Base-by-base conservation (phyloP, 2,797 vertebrate genomes). In the Spatula clypeata region DNA sequence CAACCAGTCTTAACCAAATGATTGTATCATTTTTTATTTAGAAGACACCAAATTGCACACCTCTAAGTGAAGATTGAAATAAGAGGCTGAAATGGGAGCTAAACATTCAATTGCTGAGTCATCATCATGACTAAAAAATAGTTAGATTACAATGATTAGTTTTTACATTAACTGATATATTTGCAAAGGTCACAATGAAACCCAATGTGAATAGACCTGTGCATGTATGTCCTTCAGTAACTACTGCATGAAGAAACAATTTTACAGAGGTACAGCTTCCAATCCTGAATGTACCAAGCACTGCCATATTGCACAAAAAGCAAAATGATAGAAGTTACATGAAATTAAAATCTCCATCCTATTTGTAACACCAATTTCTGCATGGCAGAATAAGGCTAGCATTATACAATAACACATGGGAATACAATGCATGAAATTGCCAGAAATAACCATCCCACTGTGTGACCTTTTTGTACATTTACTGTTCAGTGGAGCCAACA, bases 401-500 rank as follows among this genome's bases (percentile, higher is more conserved):
- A 0, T 60, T 85, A 72, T 1, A 74, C 57, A 88, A 90, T n/a
- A 77, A 17, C 62, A 57, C 31, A 77, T 57, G 24, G 16, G 12
- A 6, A 70, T 9, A 80, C 24, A 71, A 86, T 9, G 67, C 34
- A 53, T 5, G 3, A 83, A 83, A 90, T 38, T 70, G 29, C 12
- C 73, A 75, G 42, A 65, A n/a, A 31, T 65, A 21, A n/a, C 45
- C 51, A 87, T 27, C 24, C 34, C 64, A 79, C 55, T 32, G 15
- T 17, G 32, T 49, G 45, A 40, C 20, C 53, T 65, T 75, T 86
- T 69, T 61, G 32, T 69, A 31, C 67, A 29, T 67, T 79, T 67
- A 79, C 40, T 53, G 38, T 60, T 88, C 36, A 84, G 61, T 38
- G 40, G 32, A 94, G 92, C 23, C 86, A 92, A 93, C 18, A 71